Evolutionary conservation across 2,113 vertebrate genomes (phyloP).

Genomic region (Vulpes lagopus): DNA sequence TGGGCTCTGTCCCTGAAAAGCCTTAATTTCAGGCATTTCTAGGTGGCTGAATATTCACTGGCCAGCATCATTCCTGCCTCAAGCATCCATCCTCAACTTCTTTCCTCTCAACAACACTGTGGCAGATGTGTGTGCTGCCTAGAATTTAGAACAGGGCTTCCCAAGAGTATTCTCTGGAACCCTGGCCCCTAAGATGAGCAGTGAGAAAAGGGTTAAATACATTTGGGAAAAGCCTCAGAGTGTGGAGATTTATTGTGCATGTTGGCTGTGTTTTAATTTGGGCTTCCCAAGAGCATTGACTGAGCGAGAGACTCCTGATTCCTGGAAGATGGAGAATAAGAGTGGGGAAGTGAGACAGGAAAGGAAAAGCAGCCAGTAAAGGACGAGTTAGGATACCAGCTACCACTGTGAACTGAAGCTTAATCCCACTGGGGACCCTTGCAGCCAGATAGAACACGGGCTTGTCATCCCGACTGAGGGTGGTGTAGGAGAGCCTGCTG

Average conservation of each 20-base stretch:
- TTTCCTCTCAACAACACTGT: not conserved
- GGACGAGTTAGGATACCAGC: too few species aligned
- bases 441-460: accelerated
- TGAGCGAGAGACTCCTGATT: not conserved
- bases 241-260: not conserved
- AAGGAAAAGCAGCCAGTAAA: not conserved
- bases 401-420: not conserved
- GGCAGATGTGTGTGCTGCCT: accelerated
- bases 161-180: not conserved
- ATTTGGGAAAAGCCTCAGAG: not conserved
- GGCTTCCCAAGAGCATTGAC: not conserved
- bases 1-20: not conserved
- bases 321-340: not conserved
- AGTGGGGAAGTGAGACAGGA: not conserved
- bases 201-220: not conserved
- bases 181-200: not conserved
- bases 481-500: accelerated
- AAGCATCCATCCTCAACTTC: not conserved
- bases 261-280: not conserved
- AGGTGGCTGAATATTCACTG: not conserved
- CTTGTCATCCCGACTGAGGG: too few species aligned
- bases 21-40: not conserved
- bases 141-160: not conserved
- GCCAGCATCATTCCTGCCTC: not conserved
- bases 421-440: not conserved